These are phyloP conservation scores for Agapetus fuscipes DNA, from an alignment of 2,888 invertebrate genomes.

Conservation along the genomic window DNA sequence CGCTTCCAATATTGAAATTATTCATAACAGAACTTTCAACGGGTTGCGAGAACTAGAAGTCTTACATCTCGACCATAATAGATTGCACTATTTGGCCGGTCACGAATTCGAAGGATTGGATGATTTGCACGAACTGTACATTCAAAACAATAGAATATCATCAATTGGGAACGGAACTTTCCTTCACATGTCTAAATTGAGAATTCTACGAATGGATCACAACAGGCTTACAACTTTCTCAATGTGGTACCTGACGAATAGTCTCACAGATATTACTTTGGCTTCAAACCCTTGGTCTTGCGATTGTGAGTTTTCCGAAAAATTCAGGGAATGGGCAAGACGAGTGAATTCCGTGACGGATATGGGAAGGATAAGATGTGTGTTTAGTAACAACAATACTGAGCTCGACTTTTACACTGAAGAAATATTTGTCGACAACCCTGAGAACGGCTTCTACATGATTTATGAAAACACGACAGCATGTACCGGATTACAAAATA, in stretches of 20 bases:
- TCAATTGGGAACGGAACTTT: slow-evolving; percentile 65
- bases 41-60: slow-evolving; percentile 69
- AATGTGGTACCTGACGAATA: slow-evolving; percentile 61
- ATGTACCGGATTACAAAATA: slow-evolving; percentile 55
- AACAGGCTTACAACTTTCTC: slow-evolving; percentile 60
- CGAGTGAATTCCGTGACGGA: slow-evolving; percentile 58
- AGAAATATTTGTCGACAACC: slow-evolving; percentile 45
- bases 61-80: slow-evolving; percentile 67
- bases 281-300: slow-evolving; percentile 74
- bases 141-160: slow-evolving; percentile 64
- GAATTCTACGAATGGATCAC: slow-evolving; percentile 58
- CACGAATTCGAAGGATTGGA: slow-evolving; percentile 74
- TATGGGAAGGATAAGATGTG: slow-evolving; percentile 54
- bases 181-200: slow-evolving; percentile 51
- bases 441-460: slow-evolving; percentile 52
- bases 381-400: slow-evolving; percentile 49
- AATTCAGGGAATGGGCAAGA: slow-evolving; percentile 67
- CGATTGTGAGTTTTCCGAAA: slow-evolving; percentile 69
- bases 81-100: slow-evolving; percentile 58
- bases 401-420: slow-evolving; percentile 49
- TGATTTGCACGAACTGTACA: slow-evolving; percentile 58
- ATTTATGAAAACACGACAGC: slow-evolving; percentile 50
- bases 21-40: slow-evolving; percentile 76
- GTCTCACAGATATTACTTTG: slow-evolving; percentile 55
- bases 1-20: slow-evolving; percentile 64